Conservation (phyloP, 2,797 vertebrate species). For the Anniella stebbinsi region DNA sequence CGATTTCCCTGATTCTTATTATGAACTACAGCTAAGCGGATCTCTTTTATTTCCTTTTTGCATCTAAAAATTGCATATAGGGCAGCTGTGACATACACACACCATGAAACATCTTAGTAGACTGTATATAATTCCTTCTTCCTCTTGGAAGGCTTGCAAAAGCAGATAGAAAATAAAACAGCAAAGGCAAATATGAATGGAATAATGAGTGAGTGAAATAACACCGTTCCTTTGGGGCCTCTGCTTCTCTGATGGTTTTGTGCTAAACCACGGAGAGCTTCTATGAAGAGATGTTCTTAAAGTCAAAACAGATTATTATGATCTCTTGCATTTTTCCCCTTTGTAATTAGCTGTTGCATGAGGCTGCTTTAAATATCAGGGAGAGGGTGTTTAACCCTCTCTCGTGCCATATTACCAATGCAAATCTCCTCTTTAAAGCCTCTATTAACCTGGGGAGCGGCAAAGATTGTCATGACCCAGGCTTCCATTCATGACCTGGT, state of each 20-base stretch:
- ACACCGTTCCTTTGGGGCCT: rapidly evolving
- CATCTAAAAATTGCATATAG: not conserved
- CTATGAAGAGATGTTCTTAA: not conserved
- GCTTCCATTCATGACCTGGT: too few species aligned
- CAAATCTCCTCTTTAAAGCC: too few species aligned
- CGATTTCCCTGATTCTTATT: conserved; percentile 26
- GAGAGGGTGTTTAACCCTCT: too few species aligned
- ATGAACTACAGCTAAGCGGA: not conserved
- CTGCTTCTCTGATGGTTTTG: not conserved
- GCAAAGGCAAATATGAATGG: not conserved
- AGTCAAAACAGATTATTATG: not conserved
- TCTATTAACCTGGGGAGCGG: too few species aligned
- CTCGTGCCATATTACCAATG: too few species aligned
- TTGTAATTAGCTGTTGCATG: not conserved
- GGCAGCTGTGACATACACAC: not conserved
- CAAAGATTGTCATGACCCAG: too few species aligned
- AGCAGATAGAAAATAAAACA: not conserved
- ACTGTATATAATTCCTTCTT: not conserved
- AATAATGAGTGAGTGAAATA: not conserved
- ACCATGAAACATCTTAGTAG: not conserved
- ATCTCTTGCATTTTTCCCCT: not conserved
- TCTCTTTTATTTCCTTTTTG: not conserved
- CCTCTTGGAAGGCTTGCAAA: not conserved
- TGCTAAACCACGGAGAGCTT: not conserved
- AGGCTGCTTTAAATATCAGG: not conserved